Conservation (phyloP, 2,113 vertebrate genomes). For the Arvicanthis niloticus region DNA sequence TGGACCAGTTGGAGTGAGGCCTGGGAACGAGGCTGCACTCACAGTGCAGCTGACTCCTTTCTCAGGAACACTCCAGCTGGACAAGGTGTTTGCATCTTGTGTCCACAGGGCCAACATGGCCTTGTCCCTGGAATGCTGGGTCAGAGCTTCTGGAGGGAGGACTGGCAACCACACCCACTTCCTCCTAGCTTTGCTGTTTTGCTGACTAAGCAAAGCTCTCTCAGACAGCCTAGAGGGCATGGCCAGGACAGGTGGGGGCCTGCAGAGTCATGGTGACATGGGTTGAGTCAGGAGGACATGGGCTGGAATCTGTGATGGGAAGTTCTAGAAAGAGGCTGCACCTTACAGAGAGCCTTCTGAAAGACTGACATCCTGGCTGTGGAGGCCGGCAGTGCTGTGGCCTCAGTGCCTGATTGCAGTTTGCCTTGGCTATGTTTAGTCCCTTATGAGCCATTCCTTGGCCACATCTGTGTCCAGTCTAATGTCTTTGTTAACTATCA, state of each 20-base stretch:
- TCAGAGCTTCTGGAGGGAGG: background rate
- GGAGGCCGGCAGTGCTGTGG: background rate
- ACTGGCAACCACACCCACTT: background rate
- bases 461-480: background rate
- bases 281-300: background rate
- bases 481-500: background rate
- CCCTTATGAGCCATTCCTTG: background rate
- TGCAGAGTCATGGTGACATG: background rate
- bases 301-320: background rate
- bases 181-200: background rate
- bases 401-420: background rate
- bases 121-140: background rate
- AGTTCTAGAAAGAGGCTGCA: background rate
- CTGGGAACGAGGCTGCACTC: background rate
- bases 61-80: background rate
- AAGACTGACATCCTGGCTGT: background rate
- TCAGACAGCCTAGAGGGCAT: background rate
- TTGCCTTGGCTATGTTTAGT: background rate
- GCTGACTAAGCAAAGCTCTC: constrained; percentile 49
- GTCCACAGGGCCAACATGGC: background rate
- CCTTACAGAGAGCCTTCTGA: background rate
- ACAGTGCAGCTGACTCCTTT: background rate
- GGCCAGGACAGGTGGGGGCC: background rate
- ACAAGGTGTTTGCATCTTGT: background rate
- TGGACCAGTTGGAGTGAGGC: background rate